Conservation (phyloP, 2,797 vertebrate genomes). For the Anableps anableps region DNA sequence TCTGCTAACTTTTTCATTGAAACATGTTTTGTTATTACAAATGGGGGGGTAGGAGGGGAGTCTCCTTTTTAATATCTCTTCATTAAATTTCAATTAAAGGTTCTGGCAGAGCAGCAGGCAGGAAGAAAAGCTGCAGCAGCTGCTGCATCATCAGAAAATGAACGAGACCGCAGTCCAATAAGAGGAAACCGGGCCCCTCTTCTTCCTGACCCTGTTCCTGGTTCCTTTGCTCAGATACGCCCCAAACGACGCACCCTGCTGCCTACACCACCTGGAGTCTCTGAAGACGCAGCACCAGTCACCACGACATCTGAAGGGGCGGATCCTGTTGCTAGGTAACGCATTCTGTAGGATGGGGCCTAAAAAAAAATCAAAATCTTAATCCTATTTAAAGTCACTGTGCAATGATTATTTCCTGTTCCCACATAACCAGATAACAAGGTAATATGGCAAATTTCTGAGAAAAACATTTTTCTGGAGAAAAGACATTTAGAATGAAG, state of each 20-base stretch:
- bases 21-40: background rate
- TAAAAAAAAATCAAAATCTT: background rate
- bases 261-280: conserved; percentile 81
- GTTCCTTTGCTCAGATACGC: conserved; percentile 75
- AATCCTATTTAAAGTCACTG: background rate
- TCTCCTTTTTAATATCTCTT: background rate
- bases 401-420: background rate
- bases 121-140: conserved; percentile 65
- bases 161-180: conserved; percentile 84
- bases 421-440: background rate
- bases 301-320: conserved; percentile 72
- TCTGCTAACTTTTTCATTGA: conserved; percentile 26
- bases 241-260: conserved; percentile 81
- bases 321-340: conserved; percentile 81
- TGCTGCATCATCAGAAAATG: conserved; percentile 45
- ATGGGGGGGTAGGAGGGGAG: background rate
- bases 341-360: background rate
- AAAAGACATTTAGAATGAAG: background rate
- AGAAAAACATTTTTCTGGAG: background rate
- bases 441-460: background rate
- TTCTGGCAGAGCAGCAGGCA: conserved; percentile 83
- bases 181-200: conserved; percentile 82
- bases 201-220: conserved; percentile 85
- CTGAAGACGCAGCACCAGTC: conserved; percentile 64
- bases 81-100: conserved; percentile 42